These are phyloP conservation scores for Aproaerema taeniolella DNA, from an alignment of 2,888 invertebrate species.

Conservation along the genomic window DNA sequence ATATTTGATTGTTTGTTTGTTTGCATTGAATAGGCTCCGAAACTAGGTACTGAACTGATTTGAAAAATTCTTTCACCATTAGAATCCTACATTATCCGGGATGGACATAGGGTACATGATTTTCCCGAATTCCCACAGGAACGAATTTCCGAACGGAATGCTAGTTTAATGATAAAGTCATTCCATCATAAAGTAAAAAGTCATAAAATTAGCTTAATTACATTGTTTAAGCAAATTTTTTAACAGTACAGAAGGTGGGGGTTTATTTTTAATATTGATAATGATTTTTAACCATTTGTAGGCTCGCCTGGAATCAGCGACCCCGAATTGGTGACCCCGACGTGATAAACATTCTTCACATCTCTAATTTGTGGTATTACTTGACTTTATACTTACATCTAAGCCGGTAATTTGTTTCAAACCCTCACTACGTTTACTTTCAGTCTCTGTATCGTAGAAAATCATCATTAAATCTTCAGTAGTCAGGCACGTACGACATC, in stretches of 20 bases:
- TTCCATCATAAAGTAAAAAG: too few species aligned
- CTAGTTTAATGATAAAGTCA: too few species aligned
- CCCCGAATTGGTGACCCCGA: neutral
- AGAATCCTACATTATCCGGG: too few species aligned
- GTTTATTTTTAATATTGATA: neutral
- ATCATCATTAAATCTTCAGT: conserved; percentile 40
- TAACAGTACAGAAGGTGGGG: neutral
- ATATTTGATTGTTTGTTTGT: too few species aligned
- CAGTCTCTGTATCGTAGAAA: conserved; percentile 37
- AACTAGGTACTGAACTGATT: too few species aligned
- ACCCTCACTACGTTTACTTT: conserved; percentile 38
- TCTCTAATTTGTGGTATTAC: neutral
- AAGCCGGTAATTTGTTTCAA: conserved; percentile 44
- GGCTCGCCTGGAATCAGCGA: neutral
- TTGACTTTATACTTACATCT: conserved; percentile 27
- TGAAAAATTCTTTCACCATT: too few species aligned
- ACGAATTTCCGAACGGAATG: too few species aligned
- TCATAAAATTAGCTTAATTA: too few species aligned
- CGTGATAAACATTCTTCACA: neutral
- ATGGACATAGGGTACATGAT: too few species aligned
- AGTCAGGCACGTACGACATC: conserved; percentile 48
- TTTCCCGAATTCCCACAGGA: too few species aligned
- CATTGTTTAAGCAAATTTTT: neutral
- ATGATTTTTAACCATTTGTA: neutral
- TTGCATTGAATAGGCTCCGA: too few species aligned